These are phyloP conservation scores for Phytoseiulus persimilis DNA, from an alignment of 2,888 invertebrate species.

Conservation along the genomic window DNA sequence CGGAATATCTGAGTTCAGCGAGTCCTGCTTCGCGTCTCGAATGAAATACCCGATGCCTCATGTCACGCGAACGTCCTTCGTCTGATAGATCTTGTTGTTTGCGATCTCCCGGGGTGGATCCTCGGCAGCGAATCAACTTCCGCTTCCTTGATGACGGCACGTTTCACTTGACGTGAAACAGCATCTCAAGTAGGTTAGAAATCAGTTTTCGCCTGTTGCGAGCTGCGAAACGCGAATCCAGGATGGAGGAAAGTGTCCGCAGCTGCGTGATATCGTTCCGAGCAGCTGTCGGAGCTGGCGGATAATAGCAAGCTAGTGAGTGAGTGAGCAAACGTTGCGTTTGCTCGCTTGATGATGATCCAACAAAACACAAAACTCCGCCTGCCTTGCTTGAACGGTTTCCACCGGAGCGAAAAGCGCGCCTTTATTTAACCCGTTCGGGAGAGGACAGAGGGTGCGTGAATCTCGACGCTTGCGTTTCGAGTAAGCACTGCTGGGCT, in stretches of 20 bases:
- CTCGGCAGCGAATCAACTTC: no score
- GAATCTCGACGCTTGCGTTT: not conserved
- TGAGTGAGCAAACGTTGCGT: not conserved
- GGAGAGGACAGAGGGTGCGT: not conserved
- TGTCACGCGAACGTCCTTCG: no score
- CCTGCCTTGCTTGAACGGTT: not conserved
- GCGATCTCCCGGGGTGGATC: no score
- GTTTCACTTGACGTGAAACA: no score
- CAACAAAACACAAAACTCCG: slow-evolving; percentile 5
- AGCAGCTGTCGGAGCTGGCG: not conserved
- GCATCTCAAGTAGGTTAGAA: not conserved
- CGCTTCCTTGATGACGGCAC: no score
- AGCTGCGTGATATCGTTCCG: not conserved
- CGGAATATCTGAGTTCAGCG: no score
- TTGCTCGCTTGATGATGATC: not conserved
- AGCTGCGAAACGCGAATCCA: not conserved
- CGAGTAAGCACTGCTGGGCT: not conserved
- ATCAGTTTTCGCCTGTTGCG: not conserved
- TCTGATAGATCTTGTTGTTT: no score
- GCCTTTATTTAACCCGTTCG: not conserved
- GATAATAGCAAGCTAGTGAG: not conserved
- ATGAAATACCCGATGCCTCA: no score
- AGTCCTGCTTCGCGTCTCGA: no score
- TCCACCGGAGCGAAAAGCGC: not conserved
- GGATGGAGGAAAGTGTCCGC: not conserved